Evolutionary conservation across 2,113 vertebrate genomes (phyloP).

Genomic region (Anhinga rufa): DNA sequence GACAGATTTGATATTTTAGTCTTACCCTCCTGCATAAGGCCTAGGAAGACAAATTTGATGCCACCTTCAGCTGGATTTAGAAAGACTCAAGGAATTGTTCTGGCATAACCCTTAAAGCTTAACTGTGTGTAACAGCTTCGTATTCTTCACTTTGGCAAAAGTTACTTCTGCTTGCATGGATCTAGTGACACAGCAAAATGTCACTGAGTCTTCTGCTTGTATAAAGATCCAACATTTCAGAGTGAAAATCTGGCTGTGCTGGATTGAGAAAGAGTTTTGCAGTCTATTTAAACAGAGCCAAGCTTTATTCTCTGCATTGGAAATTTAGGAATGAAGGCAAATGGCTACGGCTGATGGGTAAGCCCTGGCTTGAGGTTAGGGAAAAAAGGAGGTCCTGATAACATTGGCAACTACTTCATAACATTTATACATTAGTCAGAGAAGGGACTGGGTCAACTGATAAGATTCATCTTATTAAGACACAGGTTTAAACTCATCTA

Average conservation of each 20-base stretch:
- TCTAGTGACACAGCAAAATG: constrained; percentile 46
- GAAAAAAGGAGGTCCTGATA: background rate
- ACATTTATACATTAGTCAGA: background rate
- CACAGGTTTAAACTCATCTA: background rate
- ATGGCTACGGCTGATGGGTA: background rate
- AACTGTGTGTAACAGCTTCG: constrained; percentile 12
- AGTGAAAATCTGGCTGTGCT: background rate
- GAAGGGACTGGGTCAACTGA: background rate
- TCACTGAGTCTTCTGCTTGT: background rate
- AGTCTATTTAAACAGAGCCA: background rate
- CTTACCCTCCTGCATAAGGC: background rate
- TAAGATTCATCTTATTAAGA: background rate
- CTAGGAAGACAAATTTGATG: background rate
- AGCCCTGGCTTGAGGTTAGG: background rate
- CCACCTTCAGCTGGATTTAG: constrained; percentile 30
- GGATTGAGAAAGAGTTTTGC: background rate
- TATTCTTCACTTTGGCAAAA: constrained; percentile 41
- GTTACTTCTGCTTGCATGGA: background rate
- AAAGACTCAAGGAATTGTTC: background rate
- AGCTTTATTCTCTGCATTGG: background rate
- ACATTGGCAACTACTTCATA: background rate
- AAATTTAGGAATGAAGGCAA: background rate
- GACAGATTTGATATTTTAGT: background rate
- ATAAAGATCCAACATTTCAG: background rate
- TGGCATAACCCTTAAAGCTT: constrained; percentile 17